Conservation (phyloP, 30 jellyfish, hydroid and myxozoan genomes). For the Sanderia malayensis region DNA sequence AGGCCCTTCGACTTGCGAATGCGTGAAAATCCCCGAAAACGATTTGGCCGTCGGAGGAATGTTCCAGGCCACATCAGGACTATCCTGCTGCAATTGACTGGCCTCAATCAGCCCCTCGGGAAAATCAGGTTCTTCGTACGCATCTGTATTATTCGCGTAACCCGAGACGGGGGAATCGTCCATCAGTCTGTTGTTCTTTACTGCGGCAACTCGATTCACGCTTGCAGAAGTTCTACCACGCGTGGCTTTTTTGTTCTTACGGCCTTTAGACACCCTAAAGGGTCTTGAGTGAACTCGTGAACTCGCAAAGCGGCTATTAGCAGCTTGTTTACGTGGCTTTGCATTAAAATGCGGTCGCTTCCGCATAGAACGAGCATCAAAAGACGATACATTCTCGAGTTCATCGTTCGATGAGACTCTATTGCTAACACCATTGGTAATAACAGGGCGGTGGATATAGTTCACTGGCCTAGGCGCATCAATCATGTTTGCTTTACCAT, state of each 20-base stretch:
- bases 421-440: background rate
- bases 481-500: background rate
- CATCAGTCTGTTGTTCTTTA: background rate
- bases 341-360: background rate
- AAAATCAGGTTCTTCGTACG: conserved; percentile 32
- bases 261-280: background rate
- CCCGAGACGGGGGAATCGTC: background rate
- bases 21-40: conserved; percentile 30
- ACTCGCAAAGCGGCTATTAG: background rate
- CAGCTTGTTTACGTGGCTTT: background rate
- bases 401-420: background rate
- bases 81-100: background rate
- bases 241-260: background rate
- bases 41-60: conserved; percentile 48
- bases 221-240: background rate
- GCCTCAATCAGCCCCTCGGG: conserved; percentile 39
- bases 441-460: background rate
- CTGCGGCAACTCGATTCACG: background rate
- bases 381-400: background rate
- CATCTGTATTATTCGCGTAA: background rate
- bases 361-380: background rate
- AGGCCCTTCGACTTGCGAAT: conserved; percentile 46
- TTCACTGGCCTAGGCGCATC: background rate
- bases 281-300: background rate
- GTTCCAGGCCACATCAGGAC: conserved; percentile 26